phyloP scores from a whole-genome alignment of 2,797 vertebrate species.

The Betta splendens region DNA sequence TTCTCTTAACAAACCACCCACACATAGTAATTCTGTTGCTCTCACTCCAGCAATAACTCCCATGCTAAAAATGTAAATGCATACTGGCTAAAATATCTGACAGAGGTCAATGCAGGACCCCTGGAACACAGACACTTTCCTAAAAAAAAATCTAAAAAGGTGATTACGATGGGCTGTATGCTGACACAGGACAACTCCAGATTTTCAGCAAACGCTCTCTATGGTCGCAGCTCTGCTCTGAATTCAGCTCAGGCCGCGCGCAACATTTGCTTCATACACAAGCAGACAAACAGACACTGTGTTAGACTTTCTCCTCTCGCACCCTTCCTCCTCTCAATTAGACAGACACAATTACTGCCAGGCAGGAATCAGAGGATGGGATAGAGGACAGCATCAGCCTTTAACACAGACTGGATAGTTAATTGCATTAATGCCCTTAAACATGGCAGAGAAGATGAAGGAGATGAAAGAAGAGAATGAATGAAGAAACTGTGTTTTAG shows the following conservation, averaged over 20 bases:
- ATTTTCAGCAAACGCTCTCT: constrained; percentile 48
- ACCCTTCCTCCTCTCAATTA: constrained; percentile 70
- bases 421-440: constrained; percentile 28
- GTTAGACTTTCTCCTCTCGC: constrained; percentile 8
- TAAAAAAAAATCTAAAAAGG: too few relatives aligned
- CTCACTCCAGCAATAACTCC: constrained; percentile 1
- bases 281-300: too few relatives aligned
- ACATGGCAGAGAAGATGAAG: constrained; percentile 24
- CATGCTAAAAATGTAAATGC: not conserved
- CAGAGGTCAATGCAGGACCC: too few relatives aligned
- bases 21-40: constrained; percentile 3
- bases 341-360: constrained; percentile 68
- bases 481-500: too few relatives aligned
- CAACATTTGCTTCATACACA: constrained; percentile 43
- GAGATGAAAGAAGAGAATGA: not conserved
- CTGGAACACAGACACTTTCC: too few relatives aligned
- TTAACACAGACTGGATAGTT: constrained; percentile 40
- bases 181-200: constrained; percentile 15
- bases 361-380: constrained; percentile 56
- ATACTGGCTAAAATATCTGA: too few relatives aligned
- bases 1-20: constrained; percentile 12
- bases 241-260: constrained; percentile 50
- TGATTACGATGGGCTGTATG: not conserved
- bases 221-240: constrained; percentile 49
- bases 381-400: constrained; percentile 56